These are phyloP conservation scores for Chelmon rostratus DNA, from an alignment of 2,797 vertebrate species.

Conservation along the genomic window DNA sequence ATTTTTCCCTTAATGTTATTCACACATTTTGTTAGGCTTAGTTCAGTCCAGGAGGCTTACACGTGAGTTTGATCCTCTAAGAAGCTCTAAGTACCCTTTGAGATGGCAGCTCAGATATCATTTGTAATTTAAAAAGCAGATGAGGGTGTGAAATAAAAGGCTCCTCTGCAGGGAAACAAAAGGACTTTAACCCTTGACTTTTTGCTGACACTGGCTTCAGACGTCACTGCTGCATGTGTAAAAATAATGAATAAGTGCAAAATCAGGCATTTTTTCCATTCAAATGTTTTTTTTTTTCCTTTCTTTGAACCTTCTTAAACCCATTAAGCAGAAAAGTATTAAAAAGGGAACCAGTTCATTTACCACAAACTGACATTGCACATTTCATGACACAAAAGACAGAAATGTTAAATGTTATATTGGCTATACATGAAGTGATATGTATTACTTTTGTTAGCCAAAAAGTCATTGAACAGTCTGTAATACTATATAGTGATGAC, in stretches of 20 bases:
- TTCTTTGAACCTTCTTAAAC: not conserved
- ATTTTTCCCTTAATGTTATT: constrained; percentile 58
- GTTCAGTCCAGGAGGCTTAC: constrained; percentile 39
- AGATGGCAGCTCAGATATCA: constrained; percentile 57
- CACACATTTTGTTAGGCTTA: constrained; percentile 55
- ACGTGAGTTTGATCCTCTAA: constrained; percentile 47
- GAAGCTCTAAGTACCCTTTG: constrained; percentile 40
- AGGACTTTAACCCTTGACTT: not conserved
- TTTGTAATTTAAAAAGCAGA: constrained; percentile 45
- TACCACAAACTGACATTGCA: not conserved
- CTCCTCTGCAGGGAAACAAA: constrained; percentile 19
- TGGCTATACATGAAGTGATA: not conserved
- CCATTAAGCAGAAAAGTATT: not conserved
- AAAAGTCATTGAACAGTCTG: not conserved
- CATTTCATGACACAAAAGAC: not conserved
- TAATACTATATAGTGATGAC: not conserved
- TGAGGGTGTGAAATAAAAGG: constrained; percentile 33
- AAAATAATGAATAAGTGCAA: not conserved
- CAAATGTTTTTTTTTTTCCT: not conserved
- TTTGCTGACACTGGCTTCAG: constrained; percentile 20
- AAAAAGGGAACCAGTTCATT: not conserved
- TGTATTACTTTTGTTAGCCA: not conserved
- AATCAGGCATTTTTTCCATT: not conserved
- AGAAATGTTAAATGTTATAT: not conserved
- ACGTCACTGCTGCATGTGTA: not conserved